Evolutionary conservation across 2,113 vertebrate genomes (phyloP).

Genomic region (Heteronetta atricapilla): DNA sequence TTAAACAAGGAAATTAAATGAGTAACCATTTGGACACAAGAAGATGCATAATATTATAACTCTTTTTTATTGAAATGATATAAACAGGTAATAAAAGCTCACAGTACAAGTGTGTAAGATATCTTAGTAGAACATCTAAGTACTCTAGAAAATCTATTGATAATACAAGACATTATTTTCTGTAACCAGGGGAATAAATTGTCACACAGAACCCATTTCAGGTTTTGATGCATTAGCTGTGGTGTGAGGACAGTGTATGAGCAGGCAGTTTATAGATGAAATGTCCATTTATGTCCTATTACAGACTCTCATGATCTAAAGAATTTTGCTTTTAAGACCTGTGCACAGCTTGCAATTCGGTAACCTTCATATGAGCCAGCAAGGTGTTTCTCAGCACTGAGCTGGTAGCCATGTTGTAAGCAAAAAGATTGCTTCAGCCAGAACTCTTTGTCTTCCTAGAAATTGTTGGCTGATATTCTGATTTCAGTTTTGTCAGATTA

Average conservation of each 20-base stretch:
- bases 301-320: slow-evolving; percentile 36
- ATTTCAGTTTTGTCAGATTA: not conserved
- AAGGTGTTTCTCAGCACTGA: not conserved
- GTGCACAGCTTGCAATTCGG: not conserved
- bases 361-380: slow-evolving; percentile 19
- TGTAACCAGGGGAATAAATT: slow-evolving; percentile 54
- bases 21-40: not conserved
- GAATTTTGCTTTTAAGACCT: slow-evolving; percentile 59
- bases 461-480: not conserved
- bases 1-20: slow-evolving; percentile 21
- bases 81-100: not conserved
- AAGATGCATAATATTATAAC: not conserved
- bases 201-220: slow-evolving; percentile 52
- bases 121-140: not conserved
- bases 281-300: slow-evolving; percentile 51
- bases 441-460: not conserved
- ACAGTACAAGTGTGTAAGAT: not conserved
- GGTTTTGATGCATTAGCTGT: slow-evolving; percentile 61
- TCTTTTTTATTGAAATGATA: slow-evolving; percentile 15
- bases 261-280: slow-evolving; percentile 49
- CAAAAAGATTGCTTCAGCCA: not conserved
- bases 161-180: slow-evolving; percentile 49
- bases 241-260: slow-evolving; percentile 23
- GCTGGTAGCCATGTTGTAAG: not conserved
- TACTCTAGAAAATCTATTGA: slow-evolving; percentile 12